Conservation (phyloP, 1,140 invertebrate genomes). For the Dreissena polymorpha region DNA sequence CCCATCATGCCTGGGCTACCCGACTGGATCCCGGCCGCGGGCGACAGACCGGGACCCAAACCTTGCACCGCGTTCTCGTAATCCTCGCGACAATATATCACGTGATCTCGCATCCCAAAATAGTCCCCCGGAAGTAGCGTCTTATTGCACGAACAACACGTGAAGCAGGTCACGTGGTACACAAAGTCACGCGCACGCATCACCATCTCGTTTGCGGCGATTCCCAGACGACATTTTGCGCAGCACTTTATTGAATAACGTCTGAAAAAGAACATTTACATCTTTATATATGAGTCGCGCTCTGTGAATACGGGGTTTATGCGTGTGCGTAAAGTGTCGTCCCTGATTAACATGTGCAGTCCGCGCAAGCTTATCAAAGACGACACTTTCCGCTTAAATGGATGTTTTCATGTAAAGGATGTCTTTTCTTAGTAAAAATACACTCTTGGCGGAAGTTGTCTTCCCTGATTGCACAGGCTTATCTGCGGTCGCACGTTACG, state of each 20-base stretch:
- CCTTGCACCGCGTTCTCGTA: slow-evolving; percentile 70
- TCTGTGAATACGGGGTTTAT: neutral
- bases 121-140: slow-evolving; percentile 86
- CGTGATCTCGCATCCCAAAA: slow-evolving; percentile 84
- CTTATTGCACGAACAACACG: slow-evolving; percentile 83
- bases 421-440: too few species aligned
- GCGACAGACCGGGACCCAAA: neutral
- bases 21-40: slow-evolving; percentile 14
- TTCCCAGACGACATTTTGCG: slow-evolving; percentile 88
- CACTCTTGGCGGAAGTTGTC: too few species aligned
- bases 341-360: too few species aligned
- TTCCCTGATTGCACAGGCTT: too few species aligned
- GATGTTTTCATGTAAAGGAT: too few species aligned
- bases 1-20: slow-evolving; percentile 31
- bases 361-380: too few species aligned
- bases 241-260: slow-evolving; percentile 84
- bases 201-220: slow-evolving; percentile 89
- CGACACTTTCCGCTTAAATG: too few species aligned
- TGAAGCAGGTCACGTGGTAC: slow-evolving; percentile 71
- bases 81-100: slow-evolving; percentile 79
- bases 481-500: too few species aligned
- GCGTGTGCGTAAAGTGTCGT: too few species aligned
- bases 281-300: too few species aligned
- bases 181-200: slow-evolving; percentile 78
- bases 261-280: slow-evolving; percentile 69